These are phyloP conservation scores for Accipiter cooperii DNA, from an alignment of 2,113 vertebrate species.

Conservation along the genomic window DNA sequence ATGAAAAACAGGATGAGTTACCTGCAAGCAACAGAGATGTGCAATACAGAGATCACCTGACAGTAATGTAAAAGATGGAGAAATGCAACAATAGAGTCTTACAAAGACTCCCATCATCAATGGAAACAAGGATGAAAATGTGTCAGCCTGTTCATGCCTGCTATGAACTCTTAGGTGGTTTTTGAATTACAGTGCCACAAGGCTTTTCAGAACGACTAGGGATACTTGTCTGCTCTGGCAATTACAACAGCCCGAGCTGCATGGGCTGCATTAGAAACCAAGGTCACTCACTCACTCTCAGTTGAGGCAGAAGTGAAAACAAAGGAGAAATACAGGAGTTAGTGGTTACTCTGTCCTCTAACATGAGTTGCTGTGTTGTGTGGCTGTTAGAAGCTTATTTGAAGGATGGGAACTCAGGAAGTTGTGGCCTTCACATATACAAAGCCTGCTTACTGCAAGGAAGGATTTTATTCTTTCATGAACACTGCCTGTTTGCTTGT, in stretches of 20 bases:
- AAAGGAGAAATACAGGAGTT: neutral
- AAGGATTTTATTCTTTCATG: neutral
- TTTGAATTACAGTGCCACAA: neutral
- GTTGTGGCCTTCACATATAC: neutral
- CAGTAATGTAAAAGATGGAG: neutral
- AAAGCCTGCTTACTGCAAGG: neutral
- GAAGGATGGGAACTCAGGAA: neutral
- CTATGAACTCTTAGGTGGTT: neutral
- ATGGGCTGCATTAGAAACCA: neutral
- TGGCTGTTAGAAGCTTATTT: neutral
- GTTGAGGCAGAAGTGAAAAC: neutral
- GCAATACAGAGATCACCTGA: neutral
- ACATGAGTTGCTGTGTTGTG: fast-evolving
- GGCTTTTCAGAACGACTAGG: neutral
- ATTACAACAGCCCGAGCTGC: neutral
- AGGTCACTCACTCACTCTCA: neutral
- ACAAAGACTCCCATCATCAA: neutral
- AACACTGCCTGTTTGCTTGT: neutral
- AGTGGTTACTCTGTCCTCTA: neutral
- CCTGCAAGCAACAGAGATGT: neutral
- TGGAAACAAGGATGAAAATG: neutral
- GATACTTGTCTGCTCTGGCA: neutral
- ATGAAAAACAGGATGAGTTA: neutral
- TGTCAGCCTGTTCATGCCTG: neutral
- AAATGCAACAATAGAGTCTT: neutral